Percentiles rank a stretch among this genome's conserved stretches.
phyloP scores from a whole-genome alignment of 2,797 vertebrate genomes.

The Chloroceryle inda region DNA sequence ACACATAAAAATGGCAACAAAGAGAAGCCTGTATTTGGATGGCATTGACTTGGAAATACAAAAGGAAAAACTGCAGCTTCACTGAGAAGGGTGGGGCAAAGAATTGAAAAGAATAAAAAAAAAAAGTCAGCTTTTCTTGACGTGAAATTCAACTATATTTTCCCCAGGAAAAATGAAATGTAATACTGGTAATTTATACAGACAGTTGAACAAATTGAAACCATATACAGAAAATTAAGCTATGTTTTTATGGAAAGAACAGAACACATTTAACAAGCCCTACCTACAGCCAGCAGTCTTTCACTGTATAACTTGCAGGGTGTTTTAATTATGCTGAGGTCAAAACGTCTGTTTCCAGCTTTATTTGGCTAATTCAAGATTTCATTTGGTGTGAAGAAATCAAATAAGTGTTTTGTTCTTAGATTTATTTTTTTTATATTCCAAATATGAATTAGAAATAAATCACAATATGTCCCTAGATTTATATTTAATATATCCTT shows the following conservation, averaged over 20 bases:
- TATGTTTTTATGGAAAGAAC: constrained; percentile 71
- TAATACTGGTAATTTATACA: constrained; percentile 61
- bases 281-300: constrained; percentile 50
- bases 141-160: constrained; percentile 56
- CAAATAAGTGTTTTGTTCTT: not conserved
- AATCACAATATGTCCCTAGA: not conserved
- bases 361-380: constrained; percentile 43
- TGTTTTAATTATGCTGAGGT: constrained; percentile 62
- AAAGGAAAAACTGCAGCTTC: constrained; percentile 66
- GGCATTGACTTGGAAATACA: constrained; percentile 63
- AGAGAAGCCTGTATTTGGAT: constrained; percentile 41
- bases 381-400: not conserved
- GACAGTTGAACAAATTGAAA: constrained; percentile 73
- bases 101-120: constrained; percentile 45
- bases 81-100: constrained; percentile 47
- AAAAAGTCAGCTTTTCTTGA: constrained; percentile 26
- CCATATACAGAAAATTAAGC: constrained; percentile 64
- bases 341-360: constrained; percentile 45
- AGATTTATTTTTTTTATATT: not conserved
- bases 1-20: constrained; percentile 32
- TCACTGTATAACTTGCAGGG: constrained; percentile 32
- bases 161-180: constrained; percentile 59
- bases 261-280: constrained; percentile 57
- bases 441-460: not conserved
- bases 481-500: not conserved